Evolutionary conservation across 2,113 vertebrate genomes (phyloP).

Genomic region (Dicerorhinus sumatrensis): DNA sequence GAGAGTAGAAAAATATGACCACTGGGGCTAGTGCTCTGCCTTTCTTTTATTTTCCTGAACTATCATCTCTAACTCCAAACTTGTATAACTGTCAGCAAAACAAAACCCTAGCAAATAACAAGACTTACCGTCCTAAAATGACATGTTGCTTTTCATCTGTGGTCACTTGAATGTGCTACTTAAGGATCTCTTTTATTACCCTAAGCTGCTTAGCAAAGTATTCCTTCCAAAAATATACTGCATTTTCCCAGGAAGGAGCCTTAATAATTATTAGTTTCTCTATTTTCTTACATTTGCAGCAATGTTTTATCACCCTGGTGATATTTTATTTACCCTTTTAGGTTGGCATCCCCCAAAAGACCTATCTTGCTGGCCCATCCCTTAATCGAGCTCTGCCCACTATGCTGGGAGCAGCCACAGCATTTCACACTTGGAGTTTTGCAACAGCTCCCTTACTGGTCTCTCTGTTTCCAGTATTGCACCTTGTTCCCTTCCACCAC

Average conservation of each 20-base stretch:
- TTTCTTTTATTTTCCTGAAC: not conserved
- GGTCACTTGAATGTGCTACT: not conserved
- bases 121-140: not conserved
- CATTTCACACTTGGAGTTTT: not conserved
- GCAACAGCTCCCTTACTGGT: not conserved
- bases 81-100: not conserved
- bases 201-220: not conserved
- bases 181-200: not conserved
- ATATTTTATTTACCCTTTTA: not conserved
- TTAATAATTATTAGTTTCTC: not conserved
- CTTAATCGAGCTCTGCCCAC: not conserved
- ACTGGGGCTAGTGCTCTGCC: rapidly evolving
- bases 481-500: too few species aligned
- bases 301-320: not conserved
- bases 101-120: not conserved
- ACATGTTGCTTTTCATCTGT: not conserved
- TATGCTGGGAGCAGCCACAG: not conserved
- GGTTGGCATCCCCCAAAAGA: not conserved
- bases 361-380: not conserved
- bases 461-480: not conserved
- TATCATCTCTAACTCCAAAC: not conserved
- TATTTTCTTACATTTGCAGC: not conserved
- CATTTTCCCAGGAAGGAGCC: not conserved
- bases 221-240: not conserved
- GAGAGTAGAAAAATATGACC: not conserved